Base-by-base conservation (phyloP, 2,797 vertebrate genomes). In the Onychomys leucogaster region DNA sequence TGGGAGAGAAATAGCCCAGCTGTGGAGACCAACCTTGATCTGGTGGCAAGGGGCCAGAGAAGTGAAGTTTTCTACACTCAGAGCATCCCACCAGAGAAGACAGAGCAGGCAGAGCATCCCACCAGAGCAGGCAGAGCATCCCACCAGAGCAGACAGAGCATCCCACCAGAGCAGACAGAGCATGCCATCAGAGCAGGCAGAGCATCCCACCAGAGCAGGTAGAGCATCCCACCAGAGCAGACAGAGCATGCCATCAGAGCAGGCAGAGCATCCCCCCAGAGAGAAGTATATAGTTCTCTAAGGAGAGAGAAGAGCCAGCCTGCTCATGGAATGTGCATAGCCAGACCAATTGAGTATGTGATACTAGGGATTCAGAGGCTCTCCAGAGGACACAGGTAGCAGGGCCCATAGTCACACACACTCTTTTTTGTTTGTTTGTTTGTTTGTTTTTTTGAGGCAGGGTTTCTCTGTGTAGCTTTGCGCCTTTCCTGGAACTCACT, bases 261-360 rank as follows among this genome's bases (percentile, higher is more conserved):
- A 76, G n/a, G 46, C 46, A 7, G 6, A 49, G 46, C 46, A 49
- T 49, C 46, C 46, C 46, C 6, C 46, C 46, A 49, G 46, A 1
- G 46, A 76, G 59, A 93, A 92, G 41, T 27, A 46, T 37, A 21
- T 27, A 23, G 13, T 41, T 84, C 59, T 82, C 73, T n/a, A 34
- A 34, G 7, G 32, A 16, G 80, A 43, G 52, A 78, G 8, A 80
- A 59, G 63, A 81, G 32, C 57, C 73, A 71, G 77, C 52, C 43
- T 5, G 13, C 3, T 0, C 12, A 3, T 29, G 34, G 59, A 3
- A 19, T 55, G 34, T 2, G 2, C 14, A 0, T 5, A 43, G 27
- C 32, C 16, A 14, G 21, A 5, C 49, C 17, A 0, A 2, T 29
- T 34, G n/a, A 17, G 16, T 76, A 55, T 69, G 9, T 17, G 10